Evolutionary conservation across 2,113 vertebrate genomes (phyloP).

Genomic region (Zeus faber): DNA sequence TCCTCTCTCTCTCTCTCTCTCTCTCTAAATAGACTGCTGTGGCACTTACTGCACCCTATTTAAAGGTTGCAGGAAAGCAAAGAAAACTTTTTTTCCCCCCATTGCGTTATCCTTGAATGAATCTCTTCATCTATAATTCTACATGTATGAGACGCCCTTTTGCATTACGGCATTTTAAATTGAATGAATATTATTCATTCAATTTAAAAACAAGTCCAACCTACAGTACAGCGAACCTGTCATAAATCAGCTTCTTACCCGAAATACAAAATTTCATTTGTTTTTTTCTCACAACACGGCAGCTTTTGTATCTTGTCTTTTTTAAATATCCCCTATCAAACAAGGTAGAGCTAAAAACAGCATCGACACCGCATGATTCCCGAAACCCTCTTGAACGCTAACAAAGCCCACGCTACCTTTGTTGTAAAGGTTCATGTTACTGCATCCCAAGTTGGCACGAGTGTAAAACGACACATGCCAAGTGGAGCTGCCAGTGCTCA

Average conservation of each 20-base stretch:
- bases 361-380: constrained; percentile 22
- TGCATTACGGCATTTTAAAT: too few relatives aligned
- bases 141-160: constrained; percentile 26
- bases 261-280: too few relatives aligned
- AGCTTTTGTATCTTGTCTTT: constrained; percentile 6
- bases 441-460: constrained; percentile 66
- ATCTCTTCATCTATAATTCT: constrained; percentile 38
- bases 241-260: too few relatives aligned
- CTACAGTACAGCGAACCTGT: too few relatives aligned
- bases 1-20: constrained; percentile 15
- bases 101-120: constrained; percentile 63
- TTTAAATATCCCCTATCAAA: constrained; percentile 26
- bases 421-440: constrained; percentile 61
- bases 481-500: constrained; percentile 67
- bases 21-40: constrained; percentile 46
- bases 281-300: constrained; percentile 2
- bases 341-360: constrained; percentile 5
- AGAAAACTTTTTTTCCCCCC: constrained; percentile 62
- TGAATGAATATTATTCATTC: too few relatives aligned
- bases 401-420: constrained; percentile 45
- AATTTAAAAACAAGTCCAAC: too few relatives aligned
- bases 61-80: constrained; percentile 69
- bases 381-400: constrained; percentile 34
- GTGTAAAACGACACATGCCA: constrained; percentile 64
- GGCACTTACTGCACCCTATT: constrained; percentile 64